These are phyloP conservation scores for Pentalonia nigronervosa DNA, from an alignment of 1,140 invertebrate species.

Conservation along the genomic window DNA sequence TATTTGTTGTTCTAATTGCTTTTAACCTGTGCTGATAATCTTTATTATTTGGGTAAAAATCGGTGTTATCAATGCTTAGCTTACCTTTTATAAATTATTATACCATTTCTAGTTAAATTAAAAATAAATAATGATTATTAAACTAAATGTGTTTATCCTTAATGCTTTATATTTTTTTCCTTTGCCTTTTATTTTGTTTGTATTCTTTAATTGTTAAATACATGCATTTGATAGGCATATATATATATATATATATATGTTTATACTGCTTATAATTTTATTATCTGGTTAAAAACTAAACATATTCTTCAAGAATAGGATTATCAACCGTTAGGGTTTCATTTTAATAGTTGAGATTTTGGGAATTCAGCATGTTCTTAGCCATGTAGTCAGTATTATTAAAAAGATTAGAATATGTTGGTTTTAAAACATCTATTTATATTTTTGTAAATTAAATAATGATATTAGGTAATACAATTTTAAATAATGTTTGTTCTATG, in stretches of 20 bases:
- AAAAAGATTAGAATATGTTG: not conserved
- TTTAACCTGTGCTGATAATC: not conserved
- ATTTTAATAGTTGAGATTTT: not conserved
- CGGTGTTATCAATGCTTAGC: not conserved
- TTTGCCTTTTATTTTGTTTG: not conserved
- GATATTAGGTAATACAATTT: not conserved
- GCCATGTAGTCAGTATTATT: not conserved
- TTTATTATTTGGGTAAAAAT: not conserved
- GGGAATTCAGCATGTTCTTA: not conserved
- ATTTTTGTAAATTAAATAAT: not conserved
- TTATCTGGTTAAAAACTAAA: not conserved
- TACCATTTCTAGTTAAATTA: not conserved
- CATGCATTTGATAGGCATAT: not conserved
- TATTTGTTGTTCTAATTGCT: conserved; percentile 35
- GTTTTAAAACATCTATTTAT: not conserved
- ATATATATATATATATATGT: too few relatives aligned
- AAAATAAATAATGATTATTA: not conserved
- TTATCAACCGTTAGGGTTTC: not conserved
- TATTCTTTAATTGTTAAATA: not conserved
- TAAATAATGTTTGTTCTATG: not conserved
- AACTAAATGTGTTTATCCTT: not conserved
- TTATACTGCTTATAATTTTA: not conserved
- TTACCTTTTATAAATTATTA: conserved; percentile 68
- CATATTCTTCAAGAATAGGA: not conserved
- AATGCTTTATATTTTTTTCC: not conserved